Evolutionary conservation across 2,113 vertebrate species (phyloP).

Genomic region (Microcebus tavaratra): DNA sequence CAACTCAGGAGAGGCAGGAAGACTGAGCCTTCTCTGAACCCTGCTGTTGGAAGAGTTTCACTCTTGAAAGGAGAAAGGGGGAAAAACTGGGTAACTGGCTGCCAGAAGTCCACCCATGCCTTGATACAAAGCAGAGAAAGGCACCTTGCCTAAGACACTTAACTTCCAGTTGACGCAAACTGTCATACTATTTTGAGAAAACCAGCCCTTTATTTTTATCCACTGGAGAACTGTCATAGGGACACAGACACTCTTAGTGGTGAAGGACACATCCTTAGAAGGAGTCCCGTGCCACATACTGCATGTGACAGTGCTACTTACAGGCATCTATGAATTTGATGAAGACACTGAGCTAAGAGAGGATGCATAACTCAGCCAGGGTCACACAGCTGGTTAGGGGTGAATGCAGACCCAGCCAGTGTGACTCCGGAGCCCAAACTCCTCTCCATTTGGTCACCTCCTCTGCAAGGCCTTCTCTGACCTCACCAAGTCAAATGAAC

Average conservation of each 20-base stretch:
- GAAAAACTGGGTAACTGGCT: background rate
- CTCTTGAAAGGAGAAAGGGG: background rate
- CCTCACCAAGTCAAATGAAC: background rate
- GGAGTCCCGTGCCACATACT: fast-evolving
- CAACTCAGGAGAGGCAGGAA: background rate
- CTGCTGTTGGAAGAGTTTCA: background rate
- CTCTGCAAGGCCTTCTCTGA: background rate
- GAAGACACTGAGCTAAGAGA: background rate
- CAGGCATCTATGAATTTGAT: background rate
- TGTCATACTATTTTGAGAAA: background rate
- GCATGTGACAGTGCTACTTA: background rate
- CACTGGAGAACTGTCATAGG: background rate
- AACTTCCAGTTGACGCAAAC: background rate
- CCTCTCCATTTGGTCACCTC: background rate
- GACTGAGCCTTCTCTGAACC: background rate
- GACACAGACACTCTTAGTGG: too few species aligned
- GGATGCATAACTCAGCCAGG: background rate
- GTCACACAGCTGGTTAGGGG: background rate
- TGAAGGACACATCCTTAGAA: background rate
- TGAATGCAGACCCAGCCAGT: background rate
- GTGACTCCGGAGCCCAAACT: background rate
- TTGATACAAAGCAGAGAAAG: background rate
- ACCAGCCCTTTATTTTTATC: background rate
- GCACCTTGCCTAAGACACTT: background rate
- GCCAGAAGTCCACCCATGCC: background rate